Percentiles rank a stretch among this genome's conserved stretches.
These are phyloP conservation scores for Lamprologus sp. DNA, from an alignment of 2,113 vertebrate species.

Conservation along the genomic window DNA sequence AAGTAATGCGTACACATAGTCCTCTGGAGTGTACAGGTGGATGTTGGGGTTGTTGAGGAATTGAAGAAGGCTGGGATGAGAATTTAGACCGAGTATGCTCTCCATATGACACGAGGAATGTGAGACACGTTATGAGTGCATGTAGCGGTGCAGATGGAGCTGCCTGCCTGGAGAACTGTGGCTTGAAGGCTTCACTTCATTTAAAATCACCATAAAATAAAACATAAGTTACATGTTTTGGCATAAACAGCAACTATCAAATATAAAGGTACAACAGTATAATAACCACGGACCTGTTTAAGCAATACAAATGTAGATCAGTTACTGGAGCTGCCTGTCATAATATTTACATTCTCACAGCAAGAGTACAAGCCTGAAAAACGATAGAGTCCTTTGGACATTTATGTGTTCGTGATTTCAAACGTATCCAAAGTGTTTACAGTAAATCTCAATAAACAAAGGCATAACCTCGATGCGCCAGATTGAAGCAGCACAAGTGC, in stretches of 20 bases:
- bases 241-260: background rate
- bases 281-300: background rate
- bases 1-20: background rate
- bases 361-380: background rate
- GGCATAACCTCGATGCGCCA: background rate
- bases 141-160: background rate
- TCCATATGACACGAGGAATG: background rate
- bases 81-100: fast-evolving
- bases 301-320: background rate
- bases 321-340: background rate
- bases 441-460: background rate
- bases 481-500: background rate
- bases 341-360: background rate
- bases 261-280: background rate
- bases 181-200: background rate
- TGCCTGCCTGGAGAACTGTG: background rate
- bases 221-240: background rate
- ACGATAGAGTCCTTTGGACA: background rate
- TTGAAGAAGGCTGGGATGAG: background rate
- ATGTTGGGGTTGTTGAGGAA: background rate
- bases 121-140: background rate
- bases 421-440: background rate
- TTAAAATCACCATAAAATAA: background rate
- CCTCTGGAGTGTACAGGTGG: background rate
- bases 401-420: background rate